Evolutionary conservation across 2,888 invertebrate species (phyloP).

Genomic region (Sialis fuliginosa): DNA sequence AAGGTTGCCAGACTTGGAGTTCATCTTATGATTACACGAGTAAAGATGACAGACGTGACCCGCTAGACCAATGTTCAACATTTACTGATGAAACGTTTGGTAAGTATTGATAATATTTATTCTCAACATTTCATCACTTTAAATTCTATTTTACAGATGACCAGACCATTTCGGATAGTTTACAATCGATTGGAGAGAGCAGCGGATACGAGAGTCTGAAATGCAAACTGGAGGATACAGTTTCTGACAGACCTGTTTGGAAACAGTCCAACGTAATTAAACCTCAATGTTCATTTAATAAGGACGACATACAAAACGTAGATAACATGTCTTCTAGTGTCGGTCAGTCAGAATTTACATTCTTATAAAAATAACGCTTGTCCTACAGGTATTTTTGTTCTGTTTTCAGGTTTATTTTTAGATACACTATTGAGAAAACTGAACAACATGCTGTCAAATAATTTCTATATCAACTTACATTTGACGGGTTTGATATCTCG

Average conservation of each 20-base stretch:
- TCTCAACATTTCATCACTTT: not conserved
- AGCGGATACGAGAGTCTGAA: slow-evolving; percentile 61
- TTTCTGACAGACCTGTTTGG: slow-evolving; percentile 20
- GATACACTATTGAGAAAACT: slow-evolving; percentile 64
- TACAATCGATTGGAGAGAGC: slow-evolving; percentile 56
- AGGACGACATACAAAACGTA: slow-evolving; percentile 12
- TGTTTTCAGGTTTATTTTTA: slow-evolving; percentile 53
- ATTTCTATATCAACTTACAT: slow-evolving; percentile 69
- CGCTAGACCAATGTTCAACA: slow-evolving; percentile 10
- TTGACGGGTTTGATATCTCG: slow-evolving; percentile 75
- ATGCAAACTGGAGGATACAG: slow-evolving; percentile 36
- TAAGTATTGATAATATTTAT: not conserved
- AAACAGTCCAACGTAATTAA: slow-evolving; percentile 18
- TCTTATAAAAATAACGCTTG: not conserved
- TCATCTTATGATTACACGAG: slow-evolving; percentile 33
- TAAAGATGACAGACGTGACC: slow-evolving; percentile 8
- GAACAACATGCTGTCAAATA: slow-evolving; percentile 68
- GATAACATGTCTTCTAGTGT: slow-evolving; percentile 4
- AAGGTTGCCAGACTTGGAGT: slow-evolving; percentile 63
- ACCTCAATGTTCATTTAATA: slow-evolving; percentile 14
- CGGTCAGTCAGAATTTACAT: not conserved
- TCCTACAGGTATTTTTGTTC: slow-evolving; percentile 4
- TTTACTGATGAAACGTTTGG: slow-evolving; percentile 11
- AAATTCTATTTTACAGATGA: not conserved
- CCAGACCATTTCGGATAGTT: slow-evolving; percentile 28